Base-by-base conservation (phyloP, 2,113 vertebrate genomes). In the Pterocles burchelli region DNA sequence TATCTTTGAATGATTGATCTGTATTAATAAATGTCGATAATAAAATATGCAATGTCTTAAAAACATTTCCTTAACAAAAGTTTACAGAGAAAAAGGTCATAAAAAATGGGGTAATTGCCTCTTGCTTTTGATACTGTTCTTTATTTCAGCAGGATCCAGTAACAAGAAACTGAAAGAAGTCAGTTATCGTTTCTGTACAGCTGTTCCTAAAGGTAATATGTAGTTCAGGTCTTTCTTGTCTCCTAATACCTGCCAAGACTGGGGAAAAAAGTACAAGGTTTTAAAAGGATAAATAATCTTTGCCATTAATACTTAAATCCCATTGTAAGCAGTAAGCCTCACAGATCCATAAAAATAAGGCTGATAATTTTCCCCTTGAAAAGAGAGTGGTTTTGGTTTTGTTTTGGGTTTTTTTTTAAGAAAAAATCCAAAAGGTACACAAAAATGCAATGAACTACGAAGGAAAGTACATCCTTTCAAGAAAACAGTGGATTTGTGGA, bases 141-240 rank as follows among this genome's bases (percentile, higher is more conserved):
- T 96, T 95, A 85, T 94, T 94, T 97, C 93, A 95, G 92, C 92
- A 97, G 86, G 85, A 78, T 95, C 93, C 82, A 83, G 36, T 90
- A 94, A 68, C 49, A 93, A 96, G 75, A 49, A 89, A 85, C 28
- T 49, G 9, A 58, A 76, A 94, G 63, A 96, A 95, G 81, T 51
- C 86, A 68, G 59, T 97, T 96, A 99, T 98, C 96, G 98, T 95
- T 98, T 98, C 93, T 94, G 95, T 82, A 94, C 91, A 72, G 95
- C 71, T 92, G 83, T 29, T 97, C 96, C 98, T 95, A 99, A 85
- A 67, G 99, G 98, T 85, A 99, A 97, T 97, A 99, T 93, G 58
- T 63, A 98, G 96, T 98, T 98, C 97, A 99, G 97, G 97, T 99
- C 99, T 97, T 97, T 98, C 90, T 95, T 98, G 78, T 95, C 95